These are phyloP conservation scores for Procambarus virginalis DNA, from an alignment of 1,140 invertebrate species.

Conservation along the genomic window DNA sequence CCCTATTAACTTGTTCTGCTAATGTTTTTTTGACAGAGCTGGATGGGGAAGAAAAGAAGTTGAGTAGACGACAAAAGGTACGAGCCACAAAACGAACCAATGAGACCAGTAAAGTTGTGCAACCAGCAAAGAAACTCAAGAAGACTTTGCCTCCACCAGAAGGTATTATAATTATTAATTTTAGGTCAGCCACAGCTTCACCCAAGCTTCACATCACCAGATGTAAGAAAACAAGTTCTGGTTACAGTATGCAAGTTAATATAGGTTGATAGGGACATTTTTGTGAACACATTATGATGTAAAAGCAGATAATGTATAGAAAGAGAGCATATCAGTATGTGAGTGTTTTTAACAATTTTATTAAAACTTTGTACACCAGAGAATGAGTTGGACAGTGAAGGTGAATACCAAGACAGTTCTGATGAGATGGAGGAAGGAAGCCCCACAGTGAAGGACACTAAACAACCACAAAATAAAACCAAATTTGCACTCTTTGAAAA, in stretches of 20 bases:
- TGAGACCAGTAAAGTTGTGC: conserved; percentile 73
- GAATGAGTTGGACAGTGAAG: conserved; percentile 40
- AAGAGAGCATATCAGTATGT: too few relatives aligned
- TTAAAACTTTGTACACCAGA: neutral
- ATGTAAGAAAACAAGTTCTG: too few relatives aligned
- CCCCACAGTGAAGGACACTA: neutral
- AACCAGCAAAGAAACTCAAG: conserved; percentile 50
- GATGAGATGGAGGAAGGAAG: conserved; percentile 9
- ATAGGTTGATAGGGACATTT: too few relatives aligned
- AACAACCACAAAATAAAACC: conserved; percentile 74
- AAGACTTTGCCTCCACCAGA: neutral
- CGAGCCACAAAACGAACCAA: conserved; percentile 80
- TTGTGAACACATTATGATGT: too few relatives aligned
- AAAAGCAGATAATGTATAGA: too few relatives aligned
- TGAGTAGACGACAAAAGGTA: conserved; percentile 83
- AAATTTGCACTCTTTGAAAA: conserved; percentile 74
- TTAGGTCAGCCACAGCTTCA: neutral
- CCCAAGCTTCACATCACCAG: neutral
- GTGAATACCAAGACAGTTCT: conserved; percentile 26
- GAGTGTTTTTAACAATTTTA: too few relatives aligned
- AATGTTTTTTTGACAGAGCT: neutral
- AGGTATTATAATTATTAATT: neutral
- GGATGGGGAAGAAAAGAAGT: conserved; percentile 77
- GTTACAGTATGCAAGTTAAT: too few relatives aligned
- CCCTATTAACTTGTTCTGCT: too few relatives aligned